Percentiles rank a stretch among this genome's conserved stretches.
Evolutionary conservation across 2,797 vertebrate species (phyloP).

Genomic region (Carduelis carduelis): DNA sequence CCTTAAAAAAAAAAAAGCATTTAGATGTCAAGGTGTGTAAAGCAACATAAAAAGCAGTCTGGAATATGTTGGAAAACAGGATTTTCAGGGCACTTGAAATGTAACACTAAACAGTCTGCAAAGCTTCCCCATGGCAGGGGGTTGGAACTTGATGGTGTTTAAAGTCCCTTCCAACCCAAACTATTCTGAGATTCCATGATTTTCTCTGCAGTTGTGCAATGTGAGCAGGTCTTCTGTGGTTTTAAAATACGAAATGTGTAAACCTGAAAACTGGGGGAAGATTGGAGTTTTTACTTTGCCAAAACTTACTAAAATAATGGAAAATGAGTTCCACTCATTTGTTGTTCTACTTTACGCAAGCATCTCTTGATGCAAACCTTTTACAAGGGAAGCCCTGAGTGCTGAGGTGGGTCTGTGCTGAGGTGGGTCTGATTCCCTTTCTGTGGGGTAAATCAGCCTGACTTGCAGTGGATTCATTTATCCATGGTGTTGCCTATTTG

Average conservation of each 20-base stretch:
- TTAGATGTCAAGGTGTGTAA: neutral
- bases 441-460: fast-evolving
- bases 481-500: neutral
- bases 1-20: neutral
- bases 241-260: neutral
- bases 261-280: neutral
- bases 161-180: neutral
- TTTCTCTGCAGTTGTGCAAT: neutral
- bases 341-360: fast-evolving
- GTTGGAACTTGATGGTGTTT: neutral
- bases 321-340: neutral
- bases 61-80: neutral
- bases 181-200: neutral
- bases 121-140: neutral
- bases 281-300: neutral
- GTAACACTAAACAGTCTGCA: neutral
- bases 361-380: neutral
- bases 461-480: fast-evolving
- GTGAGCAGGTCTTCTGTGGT: neutral
- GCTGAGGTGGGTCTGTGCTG: neutral
- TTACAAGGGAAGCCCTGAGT: neutral
- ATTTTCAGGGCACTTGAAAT: neutral
- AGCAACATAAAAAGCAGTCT: neutral
- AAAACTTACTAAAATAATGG: neutral
- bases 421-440: neutral